These are phyloP conservation scores for Phyllostomus hastatus DNA, from an alignment of 2,113 vertebrate species.

Conservation along the genomic window DNA sequence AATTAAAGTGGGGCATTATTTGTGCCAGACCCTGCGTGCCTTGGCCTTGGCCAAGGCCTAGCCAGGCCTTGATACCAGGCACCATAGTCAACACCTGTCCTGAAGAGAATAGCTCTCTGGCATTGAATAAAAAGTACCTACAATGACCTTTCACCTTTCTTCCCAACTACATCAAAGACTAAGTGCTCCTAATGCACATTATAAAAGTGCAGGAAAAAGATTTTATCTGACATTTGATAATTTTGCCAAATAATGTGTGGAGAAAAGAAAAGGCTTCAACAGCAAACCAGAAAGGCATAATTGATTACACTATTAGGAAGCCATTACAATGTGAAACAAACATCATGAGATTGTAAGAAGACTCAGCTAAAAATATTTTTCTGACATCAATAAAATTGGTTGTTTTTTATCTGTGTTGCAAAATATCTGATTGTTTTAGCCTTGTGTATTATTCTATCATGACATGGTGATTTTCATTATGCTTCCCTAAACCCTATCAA, in stretches of 20 bases:
- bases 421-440: conserved; percentile 55
- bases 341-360: conserved; percentile 26
- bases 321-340: conserved; percentile 56
- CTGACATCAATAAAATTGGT: conserved; percentile 62
- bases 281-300: conserved; percentile 38
- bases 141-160: conserved; percentile 46
- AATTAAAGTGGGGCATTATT: no score
- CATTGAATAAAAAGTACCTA: conserved; percentile 38
- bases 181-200: conserved; percentile 10
- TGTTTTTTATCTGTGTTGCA: conserved; percentile 63
- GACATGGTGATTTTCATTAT: conserved; percentile 59
- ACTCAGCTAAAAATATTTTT: conserved; percentile 47
- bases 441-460: conserved; percentile 58
- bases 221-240: conserved; percentile 38
- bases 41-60: no score
- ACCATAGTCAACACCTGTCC: conserved; percentile 2
- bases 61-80: neutral
- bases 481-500: conserved; percentile 55
- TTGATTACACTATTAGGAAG: conserved; percentile 45
- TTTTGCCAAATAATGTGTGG: conserved; percentile 31
- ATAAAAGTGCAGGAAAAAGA: neutral
- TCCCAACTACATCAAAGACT: conserved; percentile 47
- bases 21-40: no score
- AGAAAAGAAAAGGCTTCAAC: conserved; percentile 13
- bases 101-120: conserved; percentile 8